phyloP scores from a whole-genome alignment of 2,888 invertebrate genomes.

The Boloria selene region DNA sequence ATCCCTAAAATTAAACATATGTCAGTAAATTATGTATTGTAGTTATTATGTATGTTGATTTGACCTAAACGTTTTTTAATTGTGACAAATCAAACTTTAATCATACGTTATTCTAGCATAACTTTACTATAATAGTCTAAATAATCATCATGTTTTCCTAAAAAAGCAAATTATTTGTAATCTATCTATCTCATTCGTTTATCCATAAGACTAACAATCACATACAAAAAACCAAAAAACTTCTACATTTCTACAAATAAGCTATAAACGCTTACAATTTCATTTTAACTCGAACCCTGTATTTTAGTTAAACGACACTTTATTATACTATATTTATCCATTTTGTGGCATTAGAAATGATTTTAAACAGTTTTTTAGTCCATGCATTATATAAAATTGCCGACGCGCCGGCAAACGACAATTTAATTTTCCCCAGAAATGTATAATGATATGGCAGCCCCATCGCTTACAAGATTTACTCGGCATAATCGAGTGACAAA shows the following conservation, averaged over 20 bases:
- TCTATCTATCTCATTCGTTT: slow-evolving; percentile 3
- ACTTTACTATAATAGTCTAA: not conserved
- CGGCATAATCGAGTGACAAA: slow-evolving; percentile 79
- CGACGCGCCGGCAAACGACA: slow-evolving; percentile 67
- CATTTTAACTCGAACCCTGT: slow-evolving; percentile 54
- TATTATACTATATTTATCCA: slow-evolving; percentile 75
- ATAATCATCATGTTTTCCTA: not conserved
- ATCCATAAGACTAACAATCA: slow-evolving; percentile 10
- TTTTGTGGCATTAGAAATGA: slow-evolving; percentile 74
- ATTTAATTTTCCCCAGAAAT: slow-evolving; percentile 70
- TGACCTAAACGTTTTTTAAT: slow-evolving; percentile 4
- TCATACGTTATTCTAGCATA: not conserved
- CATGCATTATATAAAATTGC: slow-evolving; percentile 60
- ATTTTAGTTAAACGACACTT: slow-evolving; percentile 80
- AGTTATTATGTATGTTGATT: not conserved
- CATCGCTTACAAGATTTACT: slow-evolving; percentile 68
- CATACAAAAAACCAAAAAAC: slow-evolving; percentile 16
- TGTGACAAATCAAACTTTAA: not conserved
- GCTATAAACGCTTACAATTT: slow-evolving; percentile 29
- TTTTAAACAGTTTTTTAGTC: slow-evolving; percentile 43
- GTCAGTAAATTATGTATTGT: not conserved
- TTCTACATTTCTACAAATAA: slow-evolving; percentile 26
- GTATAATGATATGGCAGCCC: slow-evolving; percentile 72
- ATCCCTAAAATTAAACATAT: not conserved
- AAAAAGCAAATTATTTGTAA: slow-evolving; percentile 12